Percentiles rank a stretch among this genome's conserved stretches.
phyloP scores from a whole-genome alignment of 2,888 invertebrate species.

The Kuschelorhynchus macadamiae region DNA sequence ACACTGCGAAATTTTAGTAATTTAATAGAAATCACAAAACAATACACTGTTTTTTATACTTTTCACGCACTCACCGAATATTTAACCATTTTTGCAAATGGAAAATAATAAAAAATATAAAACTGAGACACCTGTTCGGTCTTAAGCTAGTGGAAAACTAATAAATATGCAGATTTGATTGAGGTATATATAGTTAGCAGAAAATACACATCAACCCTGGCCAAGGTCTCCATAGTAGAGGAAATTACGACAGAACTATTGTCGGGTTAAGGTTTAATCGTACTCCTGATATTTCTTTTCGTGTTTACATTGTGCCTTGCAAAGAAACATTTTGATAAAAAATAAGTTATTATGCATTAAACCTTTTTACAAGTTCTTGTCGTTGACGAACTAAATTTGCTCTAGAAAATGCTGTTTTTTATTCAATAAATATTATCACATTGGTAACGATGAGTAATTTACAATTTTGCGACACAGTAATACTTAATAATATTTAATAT shows the following conservation, averaged over 20 bases:
- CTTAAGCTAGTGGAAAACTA: slow-evolving; percentile 3
- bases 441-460: too few relatives aligned
- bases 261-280: slow-evolving; percentile 42
- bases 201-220: slow-evolving; percentile 35
- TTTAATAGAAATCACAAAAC: too few relatives aligned
- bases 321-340: slow-evolving; percentile 20
- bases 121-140: slow-evolving; percentile 2
- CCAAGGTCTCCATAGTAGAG: slow-evolving; percentile 36
- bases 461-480: too few relatives aligned
- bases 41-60: too few relatives aligned
- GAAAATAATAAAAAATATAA: neutral
- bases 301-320: slow-evolving; percentile 12
- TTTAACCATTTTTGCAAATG: slow-evolving; percentile 30
- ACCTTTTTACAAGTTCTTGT: too few relatives aligned
- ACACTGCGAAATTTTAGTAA: too few relatives aligned
- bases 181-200: slow-evolving; percentile 31
- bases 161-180: slow-evolving; percentile 13
- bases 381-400: too few relatives aligned
- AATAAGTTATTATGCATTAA: too few relatives aligned
- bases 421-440: too few relatives aligned
- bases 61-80: slow-evolving; percentile 33
- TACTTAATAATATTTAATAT: too few relatives aligned
- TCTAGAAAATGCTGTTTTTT: too few relatives aligned
- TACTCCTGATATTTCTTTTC: slow-evolving; percentile 13
- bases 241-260: slow-evolving; percentile 38